Evolutionary conservation across 2,113 vertebrate species (phyloP).

Genomic region (Amazona vittata): DNA sequence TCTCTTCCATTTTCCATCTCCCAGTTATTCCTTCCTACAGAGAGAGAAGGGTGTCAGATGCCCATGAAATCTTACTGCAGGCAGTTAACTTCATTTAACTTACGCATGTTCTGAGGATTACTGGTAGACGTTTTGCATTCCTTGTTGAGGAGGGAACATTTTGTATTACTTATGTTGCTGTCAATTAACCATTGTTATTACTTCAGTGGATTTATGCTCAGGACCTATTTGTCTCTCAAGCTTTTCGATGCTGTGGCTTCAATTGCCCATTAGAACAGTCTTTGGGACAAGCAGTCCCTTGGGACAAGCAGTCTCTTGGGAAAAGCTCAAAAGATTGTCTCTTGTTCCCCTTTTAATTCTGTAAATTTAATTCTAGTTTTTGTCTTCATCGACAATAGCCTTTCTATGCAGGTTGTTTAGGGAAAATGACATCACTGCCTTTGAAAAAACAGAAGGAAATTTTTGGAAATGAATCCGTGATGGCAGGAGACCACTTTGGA

Average conservation of each 20-base stretch:
- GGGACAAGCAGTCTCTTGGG: background rate
- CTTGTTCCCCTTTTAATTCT: background rate
- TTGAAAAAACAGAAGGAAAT: background rate
- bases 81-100: background rate
- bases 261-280: background rate
- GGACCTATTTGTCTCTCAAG: background rate
- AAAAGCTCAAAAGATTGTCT: background rate
- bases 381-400: background rate
- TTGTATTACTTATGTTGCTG: background rate
- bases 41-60: background rate
- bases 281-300: background rate
- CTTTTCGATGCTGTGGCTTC: background rate
- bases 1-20: background rate
- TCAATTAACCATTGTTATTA: background rate
- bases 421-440: background rate
- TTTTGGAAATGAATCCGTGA: background rate
- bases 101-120: background rate
- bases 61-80: background rate
- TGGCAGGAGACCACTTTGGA: background rate
- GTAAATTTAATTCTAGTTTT: background rate
- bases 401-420: constrained; percentile 19
- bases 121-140: background rate
- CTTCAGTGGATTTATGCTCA: background rate
- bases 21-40: background rate
- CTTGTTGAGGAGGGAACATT: background rate